Base-by-base conservation (phyloP, 2,888 invertebrate species). In the Hirtodrosophila duncani region DNA sequence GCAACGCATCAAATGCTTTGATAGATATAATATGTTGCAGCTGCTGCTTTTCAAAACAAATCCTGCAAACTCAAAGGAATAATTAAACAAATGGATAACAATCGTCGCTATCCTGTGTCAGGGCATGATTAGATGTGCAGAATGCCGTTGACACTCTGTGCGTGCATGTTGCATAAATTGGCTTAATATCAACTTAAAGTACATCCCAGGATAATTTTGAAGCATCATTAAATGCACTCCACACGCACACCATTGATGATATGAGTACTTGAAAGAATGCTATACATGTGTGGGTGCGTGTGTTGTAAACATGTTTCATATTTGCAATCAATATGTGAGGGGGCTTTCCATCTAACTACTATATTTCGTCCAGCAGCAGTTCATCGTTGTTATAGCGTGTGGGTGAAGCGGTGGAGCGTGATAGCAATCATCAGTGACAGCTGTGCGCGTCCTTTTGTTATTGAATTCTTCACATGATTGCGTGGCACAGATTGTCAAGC, bases 381-480 rank as follows among this genome's bases (percentile, higher is more conserved):
- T 79, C 77, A 79, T 72, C 77, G 79, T 67, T 72, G 52, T 38
- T 46, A 26, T 34, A 46, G 31, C 18, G 21, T 21, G 26, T 20
- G 18, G 33, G 20, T 36, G 41, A 26, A 42, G 37, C 30, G 10
- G 39, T 42, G 44, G 45, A 46, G 58, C 53, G 26, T 59, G 29
- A 46, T 52, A 50, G 63, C 58, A 72, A 70, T 75, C 79, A 82
- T 80, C 82, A 80, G 67, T 48, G 67, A 58, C 79, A 80, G 74
- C 82, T 80, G 79, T 57, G 55, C 59, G 56, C 62, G 60, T 42
- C 59, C 69, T 74, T n/a, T 68, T 80, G 67, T 77, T 77, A 80
- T 72, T 77, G 80, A 81, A 75, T 81, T 75, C 72, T 77, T 80
- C 69, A 69, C 81, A 75, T 77, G 74, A 80, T 79, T 79, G 72